phyloP scores from a whole-genome alignment of 2,888 invertebrate genomes.

The Heteropelma amictum region DNA sequence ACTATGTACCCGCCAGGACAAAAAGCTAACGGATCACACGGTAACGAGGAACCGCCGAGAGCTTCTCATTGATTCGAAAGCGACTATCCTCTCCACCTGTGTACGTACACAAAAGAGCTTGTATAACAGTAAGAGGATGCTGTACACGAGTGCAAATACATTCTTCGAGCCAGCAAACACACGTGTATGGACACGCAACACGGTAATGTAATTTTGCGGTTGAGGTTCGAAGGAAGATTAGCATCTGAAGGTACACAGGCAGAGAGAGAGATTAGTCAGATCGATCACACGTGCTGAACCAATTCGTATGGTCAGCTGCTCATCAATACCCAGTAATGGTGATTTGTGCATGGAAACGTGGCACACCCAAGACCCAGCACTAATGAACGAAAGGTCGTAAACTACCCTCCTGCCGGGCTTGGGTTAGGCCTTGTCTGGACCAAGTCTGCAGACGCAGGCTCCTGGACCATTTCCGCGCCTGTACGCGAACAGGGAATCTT shows the following conservation, averaged over 20 bases:
- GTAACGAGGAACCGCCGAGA: background rate
- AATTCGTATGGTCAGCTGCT: conserved; percentile 75
- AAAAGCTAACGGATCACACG: conserved; percentile 13
- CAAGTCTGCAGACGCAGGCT: too few relatives aligned
- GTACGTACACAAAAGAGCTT: too few relatives aligned
- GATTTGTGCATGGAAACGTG: conserved; percentile 7
- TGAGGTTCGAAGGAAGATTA: conserved; percentile 71
- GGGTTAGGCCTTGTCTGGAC: too few relatives aligned
- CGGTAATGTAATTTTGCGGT: conserved; percentile 58
- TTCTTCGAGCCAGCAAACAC: background rate
- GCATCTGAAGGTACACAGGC: conserved; percentile 70
- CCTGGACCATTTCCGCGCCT: too few relatives aligned
- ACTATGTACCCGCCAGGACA: background rate
- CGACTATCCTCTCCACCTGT: too few relatives aligned
- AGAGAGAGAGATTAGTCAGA: conserved; percentile 74
- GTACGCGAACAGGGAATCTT: conserved; percentile 7
- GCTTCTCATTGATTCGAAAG: background rate
- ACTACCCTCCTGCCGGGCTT: too few relatives aligned
- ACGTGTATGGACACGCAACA: background rate
- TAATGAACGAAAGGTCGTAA: conserved; percentile 10
- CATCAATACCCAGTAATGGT: conserved; percentile 73
- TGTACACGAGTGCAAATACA: too few relatives aligned
- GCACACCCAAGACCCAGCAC: background rate
- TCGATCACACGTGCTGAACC: conserved; percentile 75
- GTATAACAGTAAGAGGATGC: too few relatives aligned